Evolutionary conservation across 2,888 invertebrate species (phyloP), one percentile per base, ranked within the genome.

Genomic region (Deroplatys truncata): DNA sequence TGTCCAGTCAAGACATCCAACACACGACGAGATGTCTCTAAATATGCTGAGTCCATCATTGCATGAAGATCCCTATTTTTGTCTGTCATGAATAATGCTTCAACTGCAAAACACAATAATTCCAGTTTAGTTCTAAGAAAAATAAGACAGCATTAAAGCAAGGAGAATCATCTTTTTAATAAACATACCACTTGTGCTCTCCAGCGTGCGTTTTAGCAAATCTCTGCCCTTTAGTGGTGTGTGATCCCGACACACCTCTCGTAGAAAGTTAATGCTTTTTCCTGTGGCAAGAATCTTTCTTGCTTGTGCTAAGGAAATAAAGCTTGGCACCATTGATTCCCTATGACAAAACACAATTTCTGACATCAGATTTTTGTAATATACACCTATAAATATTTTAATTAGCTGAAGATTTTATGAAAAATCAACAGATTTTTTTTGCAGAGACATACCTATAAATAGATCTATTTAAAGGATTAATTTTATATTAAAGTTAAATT

Each of bases 241-340:
- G 91, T 96, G 96, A 93, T 98, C 98, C 91, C 97, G 96, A 94
- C 99, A 99, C 87, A 99, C 97, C 93, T 98, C 98, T 29, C 98
- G 95, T 92, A 99, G 95, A 93, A 98, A 99, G 94, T 99, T 98
- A 89, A 99, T 98, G 92, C 98, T 98, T 93, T 99, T 99, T 89
- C 99, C 99, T 2, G 98, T 98, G 31, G 98, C 97, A 84, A 99
- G 94, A 92, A 99, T 98, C 94, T 97, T 97, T 91, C 96, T 96
- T 0, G 98, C 98, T 93, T 98, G 97, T 91, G 96, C 96, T 92
- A 96, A 95, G 8, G 96, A 96, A 92, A 99, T 97, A 93, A 99
- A 99, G 90, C 97, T 97, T 4, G 99, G 99, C 90, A 99, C 95
- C 98, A 99, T 98, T 89, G 96, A 95, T 92, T 97, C 96, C 91